Conservation (phyloP, 2,113 vertebrate species). For the Centrocercus urophasianus region DNA sequence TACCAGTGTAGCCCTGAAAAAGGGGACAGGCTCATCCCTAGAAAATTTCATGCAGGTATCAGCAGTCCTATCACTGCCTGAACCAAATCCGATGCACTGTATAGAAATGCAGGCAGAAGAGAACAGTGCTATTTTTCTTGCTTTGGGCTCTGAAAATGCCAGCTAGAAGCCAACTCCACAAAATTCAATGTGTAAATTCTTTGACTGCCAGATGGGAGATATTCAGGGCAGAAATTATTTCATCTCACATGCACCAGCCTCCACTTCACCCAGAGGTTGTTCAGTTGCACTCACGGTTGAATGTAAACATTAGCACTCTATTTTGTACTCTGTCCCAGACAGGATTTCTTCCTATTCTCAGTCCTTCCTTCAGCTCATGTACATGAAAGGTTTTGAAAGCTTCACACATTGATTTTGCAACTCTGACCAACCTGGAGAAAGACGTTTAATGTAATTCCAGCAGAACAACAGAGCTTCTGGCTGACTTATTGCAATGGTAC, state of each 20-base stretch:
- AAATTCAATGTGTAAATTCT: not conserved
- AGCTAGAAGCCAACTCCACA: not conserved
- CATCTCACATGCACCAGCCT: not conserved
- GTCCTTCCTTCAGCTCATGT: not conserved
- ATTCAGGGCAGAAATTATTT: not conserved
- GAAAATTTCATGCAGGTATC: not conserved
- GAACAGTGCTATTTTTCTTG: not conserved
- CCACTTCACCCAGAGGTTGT: not conserved
- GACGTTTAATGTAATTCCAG: constrained; percentile 46
- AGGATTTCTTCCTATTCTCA: not conserved
- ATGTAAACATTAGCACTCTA: not conserved
- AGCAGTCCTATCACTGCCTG: not conserved
- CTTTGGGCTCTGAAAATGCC: not conserved
- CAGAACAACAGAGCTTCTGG: not conserved
- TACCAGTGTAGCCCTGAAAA: not conserved
- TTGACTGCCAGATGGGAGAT: not conserved
- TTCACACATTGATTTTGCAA: not conserved
- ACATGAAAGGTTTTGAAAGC: not conserved
- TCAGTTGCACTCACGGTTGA: not conserved
- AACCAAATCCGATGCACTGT: accelerated
- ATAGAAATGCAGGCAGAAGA: not conserved
- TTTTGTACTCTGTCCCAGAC: not conserved
- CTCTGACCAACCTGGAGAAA: not conserved
- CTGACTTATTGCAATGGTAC: not conserved
- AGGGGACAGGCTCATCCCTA: not conserved